A percentile compares a stretch with the other conserved stretches of the same genome.
phyloP scores from a whole-genome alignment of 2,888 invertebrate genomes.

The Eustalomyia histrio region DNA sequence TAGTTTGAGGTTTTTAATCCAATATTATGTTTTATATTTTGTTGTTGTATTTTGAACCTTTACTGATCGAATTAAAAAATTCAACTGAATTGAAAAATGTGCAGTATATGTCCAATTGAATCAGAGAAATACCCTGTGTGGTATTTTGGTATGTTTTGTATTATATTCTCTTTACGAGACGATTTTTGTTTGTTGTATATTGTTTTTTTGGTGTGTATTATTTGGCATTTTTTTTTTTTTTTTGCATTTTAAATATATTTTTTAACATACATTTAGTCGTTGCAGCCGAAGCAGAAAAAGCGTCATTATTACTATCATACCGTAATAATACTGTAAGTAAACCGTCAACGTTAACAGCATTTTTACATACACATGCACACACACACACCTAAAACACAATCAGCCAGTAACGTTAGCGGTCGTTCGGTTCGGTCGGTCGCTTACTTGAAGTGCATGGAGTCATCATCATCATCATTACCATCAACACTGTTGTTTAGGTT shows the following conservation, averaged over 20 bases:
- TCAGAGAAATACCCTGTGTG: conserved; percentile 73
- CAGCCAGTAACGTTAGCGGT: neutral
- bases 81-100: conserved; percentile 80
- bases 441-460: neutral
- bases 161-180: conserved; percentile 61
- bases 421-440: neutral
- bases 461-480: neutral
- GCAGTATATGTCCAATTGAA: conserved; percentile 78
- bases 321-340: conserved; percentile 55
- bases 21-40: conserved; percentile 15
- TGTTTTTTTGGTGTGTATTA: conserved; percentile 59
- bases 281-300: conserved; percentile 57
- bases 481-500: neutral
- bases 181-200: conserved; percentile 50
- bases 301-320: conserved; percentile 61
- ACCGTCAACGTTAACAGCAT: conserved; percentile 46
- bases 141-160: conserved; percentile 61
- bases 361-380: neutral
- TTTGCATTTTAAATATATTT: conserved; percentile 66
- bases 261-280: conserved; percentile 62
- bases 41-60: conserved; percentile 72
- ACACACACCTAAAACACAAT: neutral
- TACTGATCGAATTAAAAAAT: conserved; percentile 80
- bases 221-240: conserved; percentile 58
- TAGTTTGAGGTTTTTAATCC: conserved; percentile 4